Base-by-base conservation (phyloP, 92 coral and sea anemone genomes). In the Epizoanthus ramosus region DNA sequence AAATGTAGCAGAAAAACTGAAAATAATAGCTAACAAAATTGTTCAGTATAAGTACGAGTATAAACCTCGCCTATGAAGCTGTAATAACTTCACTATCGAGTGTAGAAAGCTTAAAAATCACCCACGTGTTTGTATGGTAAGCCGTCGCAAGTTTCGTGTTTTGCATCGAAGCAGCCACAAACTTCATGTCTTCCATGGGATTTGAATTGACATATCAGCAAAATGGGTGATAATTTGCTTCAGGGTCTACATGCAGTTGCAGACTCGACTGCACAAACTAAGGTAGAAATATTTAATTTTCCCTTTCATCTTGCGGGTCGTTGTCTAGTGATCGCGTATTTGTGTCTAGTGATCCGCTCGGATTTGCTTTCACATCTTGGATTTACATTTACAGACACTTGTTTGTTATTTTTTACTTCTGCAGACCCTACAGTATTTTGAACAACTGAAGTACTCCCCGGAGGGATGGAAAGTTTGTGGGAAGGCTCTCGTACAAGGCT, bases 381-480 rank as follows among this genome's bases (percentile, higher is more conserved):
- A 23, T 8, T n/a, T n/a, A 41, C 0, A 23, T 8, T n/a, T n/a
- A 41, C 0, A 25, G 4, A 16, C 63, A 53, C 39, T 70, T 25
- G 33, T 53, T 33, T 14, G 56, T 39, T 59, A 19, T 33, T 6
- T 6, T 83, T 12, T 41, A 60, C 31, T 31, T 23, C 17, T 79
- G 37, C 57, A 96, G 99, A 88, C 99, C 6, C 79, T 94, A 72
- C 96, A 92, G 47, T 96, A 96, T 76, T 94, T 96, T 83, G 99
- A 96, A 68, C 94, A 94, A 87, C 85, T 96, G 63, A 96, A 96
- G 85, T 86, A 87, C 60, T 88, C 96, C 35, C 85, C 89, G 0
- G 96, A 96, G 3, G 99, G 99, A 37, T 96, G 99, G 99, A 96
- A 93, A 69, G 76, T 93, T 25, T 96, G 99, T 80, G 98, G 98